Evolutionary conservation across 2,797 vertebrate species (phyloP).

Genomic region (Luscinia megarhynchos): DNA sequence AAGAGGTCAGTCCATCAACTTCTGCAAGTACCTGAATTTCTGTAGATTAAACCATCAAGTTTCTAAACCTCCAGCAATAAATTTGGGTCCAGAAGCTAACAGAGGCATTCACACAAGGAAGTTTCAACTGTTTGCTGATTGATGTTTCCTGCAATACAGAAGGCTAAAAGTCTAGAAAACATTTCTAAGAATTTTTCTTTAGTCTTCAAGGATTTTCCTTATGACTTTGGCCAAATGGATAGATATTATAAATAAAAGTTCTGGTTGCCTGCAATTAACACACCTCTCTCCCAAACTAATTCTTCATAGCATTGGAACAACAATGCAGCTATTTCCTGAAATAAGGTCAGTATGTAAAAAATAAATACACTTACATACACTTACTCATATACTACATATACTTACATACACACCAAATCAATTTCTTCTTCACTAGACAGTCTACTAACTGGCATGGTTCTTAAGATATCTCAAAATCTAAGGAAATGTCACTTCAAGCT

Average conservation of each 20-base stretch:
- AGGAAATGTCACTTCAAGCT: not conserved
- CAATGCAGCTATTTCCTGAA: not conserved
- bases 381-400: not conserved
- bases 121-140: not conserved
- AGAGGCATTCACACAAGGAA: slow-evolving; percentile 21
- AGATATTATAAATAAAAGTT: not conserved
- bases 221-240: not conserved
- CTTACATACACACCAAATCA: not conserved
- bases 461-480: slow-evolving; percentile 16
- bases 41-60: slow-evolving; percentile 75
- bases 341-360: not conserved
- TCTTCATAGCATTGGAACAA: not conserved
- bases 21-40: slow-evolving; percentile 70
- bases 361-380: not conserved
- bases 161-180: slow-evolving; percentile 51
- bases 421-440: not conserved
- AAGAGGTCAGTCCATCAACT: slow-evolving; percentile 71
- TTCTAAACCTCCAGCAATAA: slow-evolving; percentile 69
- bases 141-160: slow-evolving; percentile 54
- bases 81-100: slow-evolving; percentile 55
- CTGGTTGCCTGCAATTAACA: not conserved
- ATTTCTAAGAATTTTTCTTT: not conserved
- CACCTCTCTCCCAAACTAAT: not conserved
- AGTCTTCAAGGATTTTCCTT: not conserved
- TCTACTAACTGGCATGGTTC: not conserved